Evolutionary conservation across 2,888 invertebrate genomes (phyloP), one percentile per base, ranked within the genome.

Genomic region (Clostera curtula): DNA sequence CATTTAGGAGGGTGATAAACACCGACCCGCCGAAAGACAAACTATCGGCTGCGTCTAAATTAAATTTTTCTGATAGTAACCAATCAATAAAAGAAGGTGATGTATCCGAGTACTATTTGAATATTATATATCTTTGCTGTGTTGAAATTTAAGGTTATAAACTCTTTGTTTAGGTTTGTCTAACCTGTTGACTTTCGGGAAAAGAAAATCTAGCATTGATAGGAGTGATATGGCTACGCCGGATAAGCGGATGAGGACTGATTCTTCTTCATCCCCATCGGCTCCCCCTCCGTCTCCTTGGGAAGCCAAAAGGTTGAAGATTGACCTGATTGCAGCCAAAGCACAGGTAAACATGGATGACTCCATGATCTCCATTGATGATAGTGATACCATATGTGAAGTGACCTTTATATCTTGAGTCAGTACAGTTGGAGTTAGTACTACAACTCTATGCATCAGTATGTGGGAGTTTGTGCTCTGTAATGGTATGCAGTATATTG

Each of bases 251-350:
- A 25, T 46, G n/a, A 66, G 80, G 8, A 61, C 56, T 5, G 76
- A 82, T 2, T 77, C 77, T 15, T 48, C 40, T 6, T 58, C 61
- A 0, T 67, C 53, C 27, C 43, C 56, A 9, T 40, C 52, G 3
- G 40, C 62, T 1, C 47, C 51, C 1, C 65, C 73, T 1, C 64
- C 84, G 1, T 89, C 89, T 1, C 90, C 91, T 0, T 89, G 90
- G 86, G 90, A 92, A 63, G 70, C 85, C 3, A 86, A 88, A 32
- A 76, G 87, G 24, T 48, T 91, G 43, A 88, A 89, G 53, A 86
- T 87, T 14, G 90, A 91, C 63, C 67, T 91, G 24, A 74, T 90
- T 32, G 90, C 88, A 49, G 85, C 89, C 1, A 85, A 83, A 50
- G 79, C 85, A 13, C 80, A 86, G 70, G 87, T 87, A 46, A 6